Percentiles rank a stretch among this genome's conserved stretches.
Evolutionary conservation across 2,888 invertebrate genomes (phyloP).

Genomic region (Hanleya hanleyi): DNA sequence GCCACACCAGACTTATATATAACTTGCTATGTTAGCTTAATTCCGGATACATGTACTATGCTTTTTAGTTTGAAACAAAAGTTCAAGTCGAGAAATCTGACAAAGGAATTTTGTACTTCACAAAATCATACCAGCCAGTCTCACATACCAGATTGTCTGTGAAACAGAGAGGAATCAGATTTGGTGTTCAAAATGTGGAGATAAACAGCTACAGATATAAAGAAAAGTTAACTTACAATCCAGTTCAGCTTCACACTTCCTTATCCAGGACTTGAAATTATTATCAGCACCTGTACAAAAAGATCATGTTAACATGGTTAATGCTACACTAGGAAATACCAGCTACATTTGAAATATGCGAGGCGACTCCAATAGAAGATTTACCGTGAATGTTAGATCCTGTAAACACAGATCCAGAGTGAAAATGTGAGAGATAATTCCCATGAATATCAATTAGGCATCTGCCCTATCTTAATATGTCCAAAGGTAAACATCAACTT

Average conservation of each 20-base stretch:
- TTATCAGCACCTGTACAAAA: slow-evolving; percentile 10
- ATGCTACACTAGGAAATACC: neutral
- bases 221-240: slow-evolving; percentile 26
- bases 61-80: no score
- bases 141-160: neutral
- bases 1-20: no score
- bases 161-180: no score
- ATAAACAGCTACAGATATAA: neutral
- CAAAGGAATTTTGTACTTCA: neutral
- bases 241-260: slow-evolving; percentile 40
- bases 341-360: no score
- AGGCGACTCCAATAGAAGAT: no score
- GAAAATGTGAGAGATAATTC: neutral
- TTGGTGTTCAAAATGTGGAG: no score
- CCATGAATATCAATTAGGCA: no score
- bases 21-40: no score
- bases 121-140: neutral
- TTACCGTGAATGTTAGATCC: no score
- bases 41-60: no score
- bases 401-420: neutral
- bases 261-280: slow-evolving; percentile 29
- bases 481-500: no score
- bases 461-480: no score
- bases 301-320: neutral
- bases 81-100: neutral